A percentile compares a stretch with the other conserved stretches of the same genome.
Conservation (phyloP, 2,113 vertebrate genomes). For the Nothobranchius furzeri region DNA sequence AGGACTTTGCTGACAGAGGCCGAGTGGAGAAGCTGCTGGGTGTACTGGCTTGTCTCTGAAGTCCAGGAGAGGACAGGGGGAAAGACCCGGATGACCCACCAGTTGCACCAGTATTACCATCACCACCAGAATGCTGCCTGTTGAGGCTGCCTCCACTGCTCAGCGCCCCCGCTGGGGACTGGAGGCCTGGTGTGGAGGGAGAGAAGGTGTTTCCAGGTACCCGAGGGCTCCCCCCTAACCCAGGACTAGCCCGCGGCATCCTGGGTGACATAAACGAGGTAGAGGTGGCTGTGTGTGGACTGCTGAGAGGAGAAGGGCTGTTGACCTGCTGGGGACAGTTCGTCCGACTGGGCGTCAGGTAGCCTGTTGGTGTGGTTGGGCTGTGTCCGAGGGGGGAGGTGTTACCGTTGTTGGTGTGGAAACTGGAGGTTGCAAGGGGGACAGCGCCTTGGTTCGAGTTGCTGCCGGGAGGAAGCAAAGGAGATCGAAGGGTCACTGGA, state of each 20-base stretch:
- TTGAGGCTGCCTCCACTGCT: constrained; percentile 65
- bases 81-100: constrained; percentile 74
- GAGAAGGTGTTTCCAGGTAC: constrained; percentile 87
- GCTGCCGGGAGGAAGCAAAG: constrained; percentile 71
- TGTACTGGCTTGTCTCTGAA: constrained; percentile 79
- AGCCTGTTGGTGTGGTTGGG: constrained; percentile 65
- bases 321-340: constrained; percentile 72
- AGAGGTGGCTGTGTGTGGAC: constrained; percentile 85
- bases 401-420: constrained; percentile 82
- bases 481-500: constrained; percentile 80
- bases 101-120: constrained; percentile 67
- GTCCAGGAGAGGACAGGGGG: constrained; percentile 80
- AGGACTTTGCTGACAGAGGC: constrained; percentile 79
- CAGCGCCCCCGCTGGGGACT: constrained; percentile 81
- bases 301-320: constrained; percentile 84
- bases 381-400: constrained; percentile 75
- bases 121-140: constrained; percentile 80
- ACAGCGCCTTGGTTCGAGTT: constrained; percentile 75
- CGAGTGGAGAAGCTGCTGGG: constrained; percentile 70
- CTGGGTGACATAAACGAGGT: constrained; percentile 91
- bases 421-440: constrained; percentile 59
- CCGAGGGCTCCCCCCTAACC: constrained; percentile 82
- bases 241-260: constrained; percentile 87
- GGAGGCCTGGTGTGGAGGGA: constrained; percentile 83
- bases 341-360: constrained; percentile 73